Evolutionary conservation across 2,797 vertebrate species (phyloP).

Genomic region (Manis javanica): DNA sequence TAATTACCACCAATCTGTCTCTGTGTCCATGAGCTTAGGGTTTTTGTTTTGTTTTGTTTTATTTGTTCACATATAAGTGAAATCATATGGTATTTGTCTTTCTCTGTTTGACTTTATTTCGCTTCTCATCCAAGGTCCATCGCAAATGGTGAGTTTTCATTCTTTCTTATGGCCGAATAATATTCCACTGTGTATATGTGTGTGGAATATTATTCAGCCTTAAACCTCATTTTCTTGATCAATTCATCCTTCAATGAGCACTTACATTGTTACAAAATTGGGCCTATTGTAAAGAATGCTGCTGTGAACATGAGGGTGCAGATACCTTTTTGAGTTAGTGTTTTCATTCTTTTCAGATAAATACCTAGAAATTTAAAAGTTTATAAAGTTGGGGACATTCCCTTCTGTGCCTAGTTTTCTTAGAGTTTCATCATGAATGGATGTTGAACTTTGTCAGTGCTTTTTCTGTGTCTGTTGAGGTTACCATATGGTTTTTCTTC

Average conservation of each 20-base stretch:
- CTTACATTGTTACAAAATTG: not conserved
- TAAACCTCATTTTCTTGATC: not conserved
- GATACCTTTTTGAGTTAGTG: not conserved
- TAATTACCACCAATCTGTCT: not conserved
- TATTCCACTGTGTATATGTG: not conserved
- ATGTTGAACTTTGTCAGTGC: not conserved
- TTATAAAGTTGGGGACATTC: not conserved
- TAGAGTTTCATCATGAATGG: not conserved
- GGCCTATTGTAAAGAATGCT: not conserved
- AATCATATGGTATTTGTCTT: not conserved
- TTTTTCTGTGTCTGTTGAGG: not conserved
- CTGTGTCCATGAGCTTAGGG: not conserved
- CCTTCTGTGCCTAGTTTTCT: not conserved
- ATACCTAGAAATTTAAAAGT: not conserved
- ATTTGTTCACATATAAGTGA: not conserved
- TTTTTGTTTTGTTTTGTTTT: not conserved
- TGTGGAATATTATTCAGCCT: too few species aligned
- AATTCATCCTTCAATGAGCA: not conserved
- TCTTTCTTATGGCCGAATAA: not conserved
- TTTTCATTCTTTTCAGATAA: not conserved
- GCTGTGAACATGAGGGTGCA: not conserved
- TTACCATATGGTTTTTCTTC: not conserved
- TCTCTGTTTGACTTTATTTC: not conserved
- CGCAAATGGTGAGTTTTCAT: not conserved
- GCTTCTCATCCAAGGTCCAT: not conserved